A percentile compares a stretch with the other conserved stretches of the same genome.
These are phyloP conservation scores for Synergus gifuensis DNA, from an alignment of 2,888 invertebrate genomes.

Conservation along the genomic window DNA sequence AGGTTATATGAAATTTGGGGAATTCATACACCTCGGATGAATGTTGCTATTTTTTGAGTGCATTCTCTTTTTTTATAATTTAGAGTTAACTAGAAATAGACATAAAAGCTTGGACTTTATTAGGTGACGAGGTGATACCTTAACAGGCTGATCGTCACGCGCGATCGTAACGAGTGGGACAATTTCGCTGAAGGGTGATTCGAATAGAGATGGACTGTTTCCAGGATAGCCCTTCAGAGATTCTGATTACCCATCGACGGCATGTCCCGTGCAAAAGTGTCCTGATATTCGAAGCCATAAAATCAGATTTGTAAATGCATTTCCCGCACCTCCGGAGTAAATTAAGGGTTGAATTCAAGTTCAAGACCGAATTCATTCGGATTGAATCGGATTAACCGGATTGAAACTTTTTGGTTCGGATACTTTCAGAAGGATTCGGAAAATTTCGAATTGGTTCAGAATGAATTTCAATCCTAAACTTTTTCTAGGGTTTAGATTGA, in stretches of 20 bases:
- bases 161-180: constrained; percentile 40
- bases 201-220: constrained; percentile 41
- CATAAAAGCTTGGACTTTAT: background rate
- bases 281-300: constrained; percentile 31
- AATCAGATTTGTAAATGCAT: constrained; percentile 31
- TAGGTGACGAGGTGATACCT: constrained; percentile 35
- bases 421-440: too few species aligned
- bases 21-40: background rate
- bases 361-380: too few species aligned
- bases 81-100: too few species aligned
- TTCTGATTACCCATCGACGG: constrained; percentile 28
- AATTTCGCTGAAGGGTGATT: constrained; percentile 37
- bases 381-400: too few species aligned
- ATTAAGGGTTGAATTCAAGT: background rate
- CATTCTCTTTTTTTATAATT: too few species aligned
- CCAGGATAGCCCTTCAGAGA: constrained; percentile 38
- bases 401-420: too few species aligned
- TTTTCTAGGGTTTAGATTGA: too few species aligned
- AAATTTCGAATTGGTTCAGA: too few species aligned
- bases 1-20: too few species aligned
- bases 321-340: background rate
- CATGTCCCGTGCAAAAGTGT: constrained; percentile 27
- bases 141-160: constrained; percentile 41
- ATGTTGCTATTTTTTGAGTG: background rate
- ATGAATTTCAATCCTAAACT: too few species aligned